phyloP scores from a whole-genome alignment of 2,888 invertebrate species.

The Dyspetes luteomarginatus region DNA sequence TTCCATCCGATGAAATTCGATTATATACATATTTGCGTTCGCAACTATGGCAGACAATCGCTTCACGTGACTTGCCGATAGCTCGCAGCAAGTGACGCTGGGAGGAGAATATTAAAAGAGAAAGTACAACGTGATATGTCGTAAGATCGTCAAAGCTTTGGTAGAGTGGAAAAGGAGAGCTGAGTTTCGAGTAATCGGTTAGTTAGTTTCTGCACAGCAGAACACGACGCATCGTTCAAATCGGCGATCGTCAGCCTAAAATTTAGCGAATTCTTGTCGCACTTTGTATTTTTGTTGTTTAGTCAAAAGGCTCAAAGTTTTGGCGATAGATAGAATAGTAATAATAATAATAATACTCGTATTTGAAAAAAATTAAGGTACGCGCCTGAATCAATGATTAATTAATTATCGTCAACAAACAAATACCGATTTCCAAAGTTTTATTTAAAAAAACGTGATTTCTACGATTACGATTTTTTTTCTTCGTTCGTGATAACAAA shows the following conservation, averaged over 20 bases:
- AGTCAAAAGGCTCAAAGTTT: no score
- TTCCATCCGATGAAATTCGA: no score
- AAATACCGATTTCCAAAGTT: background rate
- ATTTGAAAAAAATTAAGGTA: no score
- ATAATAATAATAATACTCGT: no score
- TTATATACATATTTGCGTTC: background rate
- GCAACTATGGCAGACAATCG: conserved; percentile 32
- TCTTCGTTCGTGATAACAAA: conserved; percentile 6
- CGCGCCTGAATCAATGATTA: background rate
- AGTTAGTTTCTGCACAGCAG: conserved; percentile 64
- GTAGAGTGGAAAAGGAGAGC: conserved; percentile 42
- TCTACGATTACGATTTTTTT: background rate
- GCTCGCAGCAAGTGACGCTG: conserved; percentile 51
- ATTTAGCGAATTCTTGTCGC: background rate
- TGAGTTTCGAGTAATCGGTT: conserved; percentile 63
- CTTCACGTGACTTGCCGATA: conserved; percentile 48
- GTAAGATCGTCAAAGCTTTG: conserved; percentile 68
- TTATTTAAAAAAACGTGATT: background rate
- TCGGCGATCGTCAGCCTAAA: conserved; percentile 19
- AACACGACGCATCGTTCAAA: conserved; percentile 27
- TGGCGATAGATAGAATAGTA: no score
- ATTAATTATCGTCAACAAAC: background rate
- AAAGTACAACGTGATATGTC: conserved; percentile 73
- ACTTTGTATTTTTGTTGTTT: background rate
- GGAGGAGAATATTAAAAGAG: conserved; percentile 73